Evolutionary conservation across 2,113 vertebrate species (phyloP), one percentile per base, ranked within the genome.

Genomic region (Isichthys henryi): DNA sequence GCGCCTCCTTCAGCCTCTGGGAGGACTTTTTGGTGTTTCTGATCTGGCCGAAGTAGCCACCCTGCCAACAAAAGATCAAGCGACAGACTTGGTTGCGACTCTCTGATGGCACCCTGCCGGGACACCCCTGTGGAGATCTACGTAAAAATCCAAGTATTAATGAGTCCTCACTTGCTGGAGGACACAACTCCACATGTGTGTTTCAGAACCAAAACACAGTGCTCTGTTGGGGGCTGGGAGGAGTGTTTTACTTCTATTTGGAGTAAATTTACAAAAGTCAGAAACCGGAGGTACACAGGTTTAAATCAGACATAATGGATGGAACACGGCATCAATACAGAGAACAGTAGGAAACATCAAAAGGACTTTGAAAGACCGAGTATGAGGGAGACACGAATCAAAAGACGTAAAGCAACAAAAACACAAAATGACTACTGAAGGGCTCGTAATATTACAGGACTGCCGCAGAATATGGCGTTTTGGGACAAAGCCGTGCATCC

Each of bases 11-110:
- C 93, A 99, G 94, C 48, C 98, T 97, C 92, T 99, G 98, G 53
- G 98, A 99, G 0, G 98, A 99, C 90, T 99, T 99, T 94, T 99
- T 99, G 11, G 98, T 99, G 95, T 99, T 99, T 92, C 98, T 96
- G 91, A 99, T 99, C 92, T 99, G 98, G 31, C 98, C 98, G 66
- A 99, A 99, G 94, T 99, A 99, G 82, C 98, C 98, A 27, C 98
- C 98, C 98, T 99, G 91, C n/a, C 17, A 2, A 92, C 11, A 46
- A 17, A 19, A 5, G 6, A 43, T 15, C 10, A 8, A 6, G 5
- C 2, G 52, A 21, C 43, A 15, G 3, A 13, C 21, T 46, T 27
- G 48, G 10, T 45, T 17, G 46, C 35, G 9, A 5, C 82, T 19
- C 13, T 84, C 45, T n/a, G 46, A 11, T 66, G 8, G 62, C 10